A percentile compares a stretch with the other conserved stretches of the same genome.
These are phyloP conservation scores for Scaeva pyrastri DNA, from an alignment of 2,888 invertebrate genomes.

Conservation along the genomic window DNA sequence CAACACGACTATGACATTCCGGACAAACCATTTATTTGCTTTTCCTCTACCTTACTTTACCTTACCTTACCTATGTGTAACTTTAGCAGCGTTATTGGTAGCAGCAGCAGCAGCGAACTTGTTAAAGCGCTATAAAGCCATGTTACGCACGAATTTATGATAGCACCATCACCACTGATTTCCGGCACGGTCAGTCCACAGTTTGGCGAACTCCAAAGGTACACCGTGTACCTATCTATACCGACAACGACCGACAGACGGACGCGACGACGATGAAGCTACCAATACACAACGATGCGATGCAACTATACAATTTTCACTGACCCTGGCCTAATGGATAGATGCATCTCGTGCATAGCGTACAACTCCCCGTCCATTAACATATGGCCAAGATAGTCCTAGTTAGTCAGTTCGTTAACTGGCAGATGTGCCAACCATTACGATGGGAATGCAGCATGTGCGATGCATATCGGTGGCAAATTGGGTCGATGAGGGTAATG, in stretches of 20 bases:
- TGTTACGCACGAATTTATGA: conserved; percentile 74
- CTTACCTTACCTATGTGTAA: neutral
- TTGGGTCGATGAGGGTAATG: neutral
- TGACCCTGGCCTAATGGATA: conserved; percentile 56
- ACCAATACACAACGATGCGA: conserved; percentile 17
- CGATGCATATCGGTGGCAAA: conserved; percentile 30
- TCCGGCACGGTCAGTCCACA: conserved; percentile 12
- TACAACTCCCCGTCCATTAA: conserved; percentile 45
- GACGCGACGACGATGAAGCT: no score
- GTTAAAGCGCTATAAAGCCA: conserved; percentile 72
- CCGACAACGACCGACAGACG: no score
- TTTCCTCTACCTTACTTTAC: no score
- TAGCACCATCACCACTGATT: conserved; percentile 21
- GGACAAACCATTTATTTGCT: conserved; percentile 55
- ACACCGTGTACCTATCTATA: no score
- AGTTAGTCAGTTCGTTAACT: conserved; percentile 74
- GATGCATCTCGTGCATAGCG: conserved; percentile 30
- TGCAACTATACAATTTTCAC: conserved; percentile 20
- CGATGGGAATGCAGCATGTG: conserved; percentile 19
- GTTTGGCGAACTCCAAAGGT: conserved; percentile 1
- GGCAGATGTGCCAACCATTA: conserved; percentile 67
- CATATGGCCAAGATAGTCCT: conserved; percentile 66
- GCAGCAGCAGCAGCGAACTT: conserved; percentile 37
- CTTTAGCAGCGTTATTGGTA: neutral
- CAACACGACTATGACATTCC: conserved; percentile 24